These are phyloP conservation scores for Aurelia coerulea DNA, from an alignment of 30 jellyfish, hydroid and myxozoan genomes.

Conservation along the genomic window DNA sequence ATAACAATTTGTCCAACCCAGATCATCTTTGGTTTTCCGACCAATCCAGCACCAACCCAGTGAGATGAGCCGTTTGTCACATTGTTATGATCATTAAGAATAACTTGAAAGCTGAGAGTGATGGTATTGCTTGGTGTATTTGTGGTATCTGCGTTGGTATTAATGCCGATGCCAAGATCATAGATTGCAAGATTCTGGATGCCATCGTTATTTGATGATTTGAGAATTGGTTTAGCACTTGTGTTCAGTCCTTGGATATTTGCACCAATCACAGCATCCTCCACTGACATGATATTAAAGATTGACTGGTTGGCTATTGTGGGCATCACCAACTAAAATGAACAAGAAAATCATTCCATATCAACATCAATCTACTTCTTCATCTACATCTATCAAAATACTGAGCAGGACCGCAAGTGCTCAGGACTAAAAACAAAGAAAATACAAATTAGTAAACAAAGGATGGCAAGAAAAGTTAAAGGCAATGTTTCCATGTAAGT, in stretches of 20 bases:
- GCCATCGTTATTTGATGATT: constrained; percentile 58
- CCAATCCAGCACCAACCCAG: constrained; percentile 98
- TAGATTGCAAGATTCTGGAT: constrained; percentile 64
- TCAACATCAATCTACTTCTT: background rate
- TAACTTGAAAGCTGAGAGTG: constrained; percentile 49
- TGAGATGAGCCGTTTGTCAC: constrained; percentile 66
- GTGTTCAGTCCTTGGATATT: constrained; percentile 66
- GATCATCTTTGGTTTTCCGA: constrained; percentile 81
- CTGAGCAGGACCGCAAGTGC: no score
- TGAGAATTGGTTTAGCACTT: constrained; percentile 69
- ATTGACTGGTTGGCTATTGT: constrained; percentile 47
- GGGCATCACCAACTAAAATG: constrained; percentile 81
- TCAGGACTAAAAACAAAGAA: no score
- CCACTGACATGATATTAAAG: constrained; percentile 50
- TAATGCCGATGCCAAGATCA: constrained; percentile 81
- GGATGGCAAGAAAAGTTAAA: no score
- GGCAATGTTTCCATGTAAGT: no score
- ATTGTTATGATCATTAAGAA: constrained; percentile 66
- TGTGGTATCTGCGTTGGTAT: constrained; percentile 35
- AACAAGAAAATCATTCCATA: background rate
- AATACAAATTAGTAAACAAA: no score
- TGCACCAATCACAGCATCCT: constrained; percentile 70
- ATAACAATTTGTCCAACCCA: constrained; percentile 90
- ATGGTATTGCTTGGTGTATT: constrained; percentile 54
- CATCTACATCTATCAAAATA: no score